Base-by-base conservation (phyloP, 1,140 invertebrate species). In the Drosophila kurseongensis region DNA sequence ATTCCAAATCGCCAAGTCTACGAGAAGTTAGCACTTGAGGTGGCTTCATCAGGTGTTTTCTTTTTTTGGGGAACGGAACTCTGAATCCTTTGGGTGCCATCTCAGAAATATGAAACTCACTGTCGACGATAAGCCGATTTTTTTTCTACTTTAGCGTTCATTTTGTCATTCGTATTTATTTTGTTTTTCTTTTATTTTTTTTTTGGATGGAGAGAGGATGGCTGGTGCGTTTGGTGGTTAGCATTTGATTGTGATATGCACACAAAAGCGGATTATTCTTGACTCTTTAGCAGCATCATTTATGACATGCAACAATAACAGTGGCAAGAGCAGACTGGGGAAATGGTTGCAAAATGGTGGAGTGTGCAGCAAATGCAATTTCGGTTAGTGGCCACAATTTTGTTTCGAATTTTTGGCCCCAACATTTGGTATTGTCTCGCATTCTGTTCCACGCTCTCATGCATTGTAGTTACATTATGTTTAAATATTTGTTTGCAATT, bases 261-360 rank as follows among this genome's bases (percentile, higher is more conserved):
- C 84, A 89, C 84, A 89, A 83, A 88, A 83, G 83, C 83, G 83
- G 83, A 86, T 86, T 86, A 86, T 89, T 77, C 71, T 78, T 65
- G 78, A 83, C 75, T 86, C 75, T 88, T 89, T 85, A 83, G 79
- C 84, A 79, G 77, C 79, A 86, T 89, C 84, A 89, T 86, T 86
- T 86, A 86, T 86, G 83, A 83, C 83, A 83, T 83, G 68, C 79
- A 86, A 89, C 79, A 88, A 89, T 89, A 86, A 81, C 69, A 66
- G 50, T 40, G 50, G 63, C n/a, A 42, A 10, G 2, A 40, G 32
- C 13, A 9, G 42, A 10, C 42, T 9, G 27, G 7, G 8, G 27
- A 40, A 51, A 41, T 47, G 55, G 38, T n/a, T 14, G 7, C 1
- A 4, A 14, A 14, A 14, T 9, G 9, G 7, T 10, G 13, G 12